These are phyloP conservation scores for Notiomystis cincta DNA, from an alignment of 2,113 vertebrate genomes.

Conservation along the genomic window DNA sequence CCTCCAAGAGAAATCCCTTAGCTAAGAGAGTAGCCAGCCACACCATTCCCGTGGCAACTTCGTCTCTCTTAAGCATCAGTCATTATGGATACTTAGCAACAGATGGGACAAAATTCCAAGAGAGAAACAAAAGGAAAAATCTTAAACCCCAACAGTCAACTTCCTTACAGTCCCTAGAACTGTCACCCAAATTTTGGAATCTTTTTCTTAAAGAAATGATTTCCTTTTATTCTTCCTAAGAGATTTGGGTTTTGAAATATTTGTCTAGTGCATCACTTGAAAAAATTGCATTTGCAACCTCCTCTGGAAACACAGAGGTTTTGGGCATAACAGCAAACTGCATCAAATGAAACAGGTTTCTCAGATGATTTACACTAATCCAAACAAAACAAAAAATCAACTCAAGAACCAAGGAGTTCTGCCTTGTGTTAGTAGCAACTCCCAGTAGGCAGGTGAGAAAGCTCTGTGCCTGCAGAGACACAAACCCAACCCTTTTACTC, in stretches of 20 bases:
- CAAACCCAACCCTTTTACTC: background rate
- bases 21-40: background rate
- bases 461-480: background rate
- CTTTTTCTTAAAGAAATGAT: background rate
- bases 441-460: background rate
- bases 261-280: background rate
- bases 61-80: background rate
- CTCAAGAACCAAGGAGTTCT: background rate
- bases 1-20: background rate
- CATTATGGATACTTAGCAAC: background rate
- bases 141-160: background rate
- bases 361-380: background rate
- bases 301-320: background rate
- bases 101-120: background rate
- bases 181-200: background rate
- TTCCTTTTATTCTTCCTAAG: background rate
- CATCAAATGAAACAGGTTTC: background rate
- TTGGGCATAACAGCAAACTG: background rate
- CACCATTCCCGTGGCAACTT: background rate
- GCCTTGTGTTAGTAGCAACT: fast-evolving
- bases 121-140: background rate
- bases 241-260: background rate
- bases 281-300: background rate
- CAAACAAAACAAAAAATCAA: background rate
- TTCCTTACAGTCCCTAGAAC: background rate